Evolutionary conservation across 2,797 vertebrate genomes (phyloP).

Genomic region (Paedocypris micromegethes): DNA sequence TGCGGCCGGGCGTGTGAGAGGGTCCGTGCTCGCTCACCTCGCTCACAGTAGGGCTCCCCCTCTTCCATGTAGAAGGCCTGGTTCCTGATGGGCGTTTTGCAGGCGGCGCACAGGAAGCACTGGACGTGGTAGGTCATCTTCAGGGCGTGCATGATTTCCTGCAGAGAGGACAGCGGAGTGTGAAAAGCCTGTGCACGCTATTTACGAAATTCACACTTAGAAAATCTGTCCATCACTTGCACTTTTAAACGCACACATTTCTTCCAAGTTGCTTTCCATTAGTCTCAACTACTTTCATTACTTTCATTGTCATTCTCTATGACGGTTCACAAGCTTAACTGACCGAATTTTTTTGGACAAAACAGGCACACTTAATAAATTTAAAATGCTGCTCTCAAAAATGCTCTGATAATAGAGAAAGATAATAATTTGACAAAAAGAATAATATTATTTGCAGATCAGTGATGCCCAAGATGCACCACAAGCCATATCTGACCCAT

Average conservation of each 20-base stretch:
- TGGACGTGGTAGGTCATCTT: constrained; percentile 98
- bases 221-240: neutral
- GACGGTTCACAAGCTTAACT: too few species aligned
- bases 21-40: constrained; percentile 68
- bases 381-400: too few species aligned
- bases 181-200: neutral
- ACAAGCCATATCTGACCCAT: too few species aligned
- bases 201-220: neutral
- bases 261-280: neutral
- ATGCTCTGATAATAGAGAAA: too few species aligned
- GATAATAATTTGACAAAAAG: too few species aligned
- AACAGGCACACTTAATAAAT: too few species aligned
- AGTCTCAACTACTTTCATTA: neutral
- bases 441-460: too few species aligned
- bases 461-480: too few species aligned
- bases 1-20: constrained; percentile 23
- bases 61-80: constrained; percentile 98
- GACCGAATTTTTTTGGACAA: too few species aligned
- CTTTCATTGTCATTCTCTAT: too few species aligned
- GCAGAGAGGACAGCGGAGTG: constrained; percentile 22
- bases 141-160: constrained; percentile 99
- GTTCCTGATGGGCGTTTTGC: constrained; percentile 91
- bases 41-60: constrained; percentile 93
- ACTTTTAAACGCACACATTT: constrained; percentile 8
- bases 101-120: constrained; percentile 91